Base-by-base conservation (phyloP, 2,888 invertebrate species). In the Drosophila hamatofila region DNA sequence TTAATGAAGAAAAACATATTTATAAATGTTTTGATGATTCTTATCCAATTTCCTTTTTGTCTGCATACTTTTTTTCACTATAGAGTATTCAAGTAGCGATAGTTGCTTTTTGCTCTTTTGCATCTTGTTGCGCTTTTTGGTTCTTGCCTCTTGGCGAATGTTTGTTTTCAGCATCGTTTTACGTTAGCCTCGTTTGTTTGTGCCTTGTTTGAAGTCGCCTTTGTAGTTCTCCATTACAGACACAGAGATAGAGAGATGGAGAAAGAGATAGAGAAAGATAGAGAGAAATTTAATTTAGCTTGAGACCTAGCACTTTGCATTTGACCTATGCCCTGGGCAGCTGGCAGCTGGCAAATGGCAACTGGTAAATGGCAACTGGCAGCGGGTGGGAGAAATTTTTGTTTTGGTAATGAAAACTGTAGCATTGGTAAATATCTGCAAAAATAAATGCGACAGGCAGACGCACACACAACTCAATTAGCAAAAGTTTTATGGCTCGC, bases 111-210 rank as follows among this genome's bases (percentile, higher is more conserved):
- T 21, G 6, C 21, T 16, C 48, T 12, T 30, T 49, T 21, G 39
- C 41, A 33, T 57, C 33, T 51, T 69, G 54, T 64, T 73, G 69
- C 64, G 72, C 70, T 78, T 78, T 67, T 65, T 49, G 60, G 55
- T 35, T 66, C 18, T 69, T 75, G 83, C 69, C 89, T 79, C 67
- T 64, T 72, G 88, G 86, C 88, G 51, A 80, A 62, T 88, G 64
- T 86, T 80, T 83, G 79, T 68, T 88, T 77, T 88, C 59, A 86
- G 75, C 73, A 80, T 80, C 55, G 72, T 72, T 79, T 78, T 75
- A 66, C 75, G 72, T 75, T 69, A 59, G 78, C 58, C 48, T 59
- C 65, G 80, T 61, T 71, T 75, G 68, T 72, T 67, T 37, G 41
- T 57, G 55, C 65, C 66, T 55, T 60, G 71, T 88, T 83, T 83